Evolutionary conservation across 2,888 invertebrate genomes (phyloP).

Genomic region (Noctua comes): DNA sequence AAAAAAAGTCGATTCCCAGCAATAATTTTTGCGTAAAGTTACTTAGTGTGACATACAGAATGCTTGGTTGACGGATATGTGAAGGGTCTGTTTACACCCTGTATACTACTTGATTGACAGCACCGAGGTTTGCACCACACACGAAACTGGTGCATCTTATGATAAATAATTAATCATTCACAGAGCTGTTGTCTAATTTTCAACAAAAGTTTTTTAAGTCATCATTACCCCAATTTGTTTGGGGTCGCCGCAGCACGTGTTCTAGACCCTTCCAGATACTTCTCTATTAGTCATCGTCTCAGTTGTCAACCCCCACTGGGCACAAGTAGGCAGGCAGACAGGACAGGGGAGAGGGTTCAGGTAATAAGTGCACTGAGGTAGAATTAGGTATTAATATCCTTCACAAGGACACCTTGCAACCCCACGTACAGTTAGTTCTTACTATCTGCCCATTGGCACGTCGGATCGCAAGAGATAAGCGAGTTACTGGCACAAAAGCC

Average conservation of each 20-base stretch:
- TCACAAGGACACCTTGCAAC: not conserved
- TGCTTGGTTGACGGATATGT: no score
- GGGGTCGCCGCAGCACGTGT: no score
- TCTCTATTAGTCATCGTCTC: not conserved
- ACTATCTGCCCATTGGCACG: slow-evolving; percentile 34
- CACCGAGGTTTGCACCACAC: no score
- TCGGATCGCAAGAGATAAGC: slow-evolving; percentile 45
- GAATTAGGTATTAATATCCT: not conserved
- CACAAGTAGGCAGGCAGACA: not conserved
- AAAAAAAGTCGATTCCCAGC: no score
- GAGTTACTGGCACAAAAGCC: slow-evolving; percentile 54
- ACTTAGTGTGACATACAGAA: no score
- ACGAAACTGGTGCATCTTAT: not conserved
- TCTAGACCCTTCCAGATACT: not conserved
- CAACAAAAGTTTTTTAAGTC: not conserved
- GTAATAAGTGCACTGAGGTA: not conserved
- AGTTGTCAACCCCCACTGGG: not conserved
- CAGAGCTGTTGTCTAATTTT: not conserved
- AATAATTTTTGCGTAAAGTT: no score
- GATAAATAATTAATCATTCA: not conserved
- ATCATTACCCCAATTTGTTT: not conserved
- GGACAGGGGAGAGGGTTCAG: no score
- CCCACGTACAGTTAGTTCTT: slow-evolving; percentile 5
- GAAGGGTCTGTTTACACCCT: no score
- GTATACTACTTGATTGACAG: not conserved